Base-by-base conservation (phyloP, 2,888 invertebrate genomes). In the Elegia similella region DNA sequence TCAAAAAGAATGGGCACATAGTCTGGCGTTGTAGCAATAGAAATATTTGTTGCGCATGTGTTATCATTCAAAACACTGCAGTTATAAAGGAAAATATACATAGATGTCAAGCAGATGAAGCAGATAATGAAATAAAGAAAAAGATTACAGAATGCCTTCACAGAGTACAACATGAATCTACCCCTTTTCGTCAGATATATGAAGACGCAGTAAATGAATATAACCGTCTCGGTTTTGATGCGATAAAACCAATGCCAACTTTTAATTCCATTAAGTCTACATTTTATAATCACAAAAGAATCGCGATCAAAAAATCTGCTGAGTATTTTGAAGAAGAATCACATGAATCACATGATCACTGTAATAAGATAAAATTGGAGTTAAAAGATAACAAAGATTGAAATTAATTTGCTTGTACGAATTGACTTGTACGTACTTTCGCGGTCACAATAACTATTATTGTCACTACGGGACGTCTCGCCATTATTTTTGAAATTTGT, bases 101-200 rank as follows among this genome's bases (percentile, higher is more conserved):
- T 12, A 53, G 10, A 43, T 53, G 43, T 16, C 32, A 50, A 10
- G 32, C 48, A 15, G 34, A 50, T 50, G 48, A 50, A 50, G 48
- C 48, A 10, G 34, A 50, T 30, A 50, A 50, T 34, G 48, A 50
- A 50, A 50, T 50, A 3, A 50, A 34, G 34, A 50, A 16, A 50
- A 50, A 50, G 32, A 50, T 50, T 2, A 13, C 32, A 15, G 48
- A 50, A 16, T 50, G 48, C 10, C 32, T 50, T 15, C 2, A 30
- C 10, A 32, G 48, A 15, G 16, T 50, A n/a, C 48, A 50, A 15
- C 12, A 50, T 7, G 48, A 50, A 50, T 50, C 48, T 10, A 50
- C 32, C 3, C 10, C 48, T 6, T 34, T n/a, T 34, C 48, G 48
- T 34, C 32, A 50, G 32, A 23, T 50, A 50, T 50, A 50, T 34